Conservation (phyloP, 2,888 invertebrate genomes). For the Leptinotarsa haldemani region DNA sequence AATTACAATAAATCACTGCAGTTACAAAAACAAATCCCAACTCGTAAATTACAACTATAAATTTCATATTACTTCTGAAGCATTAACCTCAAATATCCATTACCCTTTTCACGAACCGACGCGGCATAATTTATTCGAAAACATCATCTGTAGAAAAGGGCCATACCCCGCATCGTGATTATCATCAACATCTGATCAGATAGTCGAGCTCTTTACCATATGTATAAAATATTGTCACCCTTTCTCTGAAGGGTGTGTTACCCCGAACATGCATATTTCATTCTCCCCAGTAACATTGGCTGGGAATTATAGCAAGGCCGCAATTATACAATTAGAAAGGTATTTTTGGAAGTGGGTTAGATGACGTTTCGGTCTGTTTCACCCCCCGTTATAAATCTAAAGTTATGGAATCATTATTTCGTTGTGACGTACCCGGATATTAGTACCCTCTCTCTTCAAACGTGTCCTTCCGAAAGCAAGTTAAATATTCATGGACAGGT, state of each 20-base stretch:
- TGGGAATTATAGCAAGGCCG: conserved; percentile 60
- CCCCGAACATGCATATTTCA: conserved; percentile 61
- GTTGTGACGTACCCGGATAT: conserved; percentile 1
- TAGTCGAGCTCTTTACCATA: conserved; percentile 55
- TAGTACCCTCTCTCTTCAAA: background rate
- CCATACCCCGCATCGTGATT: conserved; percentile 44
- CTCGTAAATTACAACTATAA: conserved; percentile 47
- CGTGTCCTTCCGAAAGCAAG: background rate
- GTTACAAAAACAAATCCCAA: conserved; percentile 35
- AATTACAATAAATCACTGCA: conserved; percentile 30
- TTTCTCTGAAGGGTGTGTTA: conserved; percentile 59
- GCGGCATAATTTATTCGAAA: conserved; percentile 49
- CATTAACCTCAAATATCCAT: conserved; percentile 53
- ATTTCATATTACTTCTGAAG: conserved; percentile 49
- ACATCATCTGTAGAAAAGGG: conserved; percentile 46
- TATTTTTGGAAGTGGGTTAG: conserved; percentile 35
- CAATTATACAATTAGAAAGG: conserved; percentile 62
- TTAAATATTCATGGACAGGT: conserved; percentile 3
- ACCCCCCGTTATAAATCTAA: conserved; percentile 1
- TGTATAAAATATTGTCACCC: conserved; percentile 63
- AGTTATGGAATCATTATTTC: conserved; percentile 12
- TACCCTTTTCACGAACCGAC: conserved; percentile 49
- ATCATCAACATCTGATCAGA: conserved; percentile 48
- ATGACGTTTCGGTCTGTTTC: conserved; percentile 19
- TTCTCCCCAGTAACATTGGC: conserved; percentile 58